Evolutionary conservation across 30 jellyfish, hydroid and myxozoan species (phyloP).

Genomic region (Aurelia aurita complex sp. Pacific): DNA sequence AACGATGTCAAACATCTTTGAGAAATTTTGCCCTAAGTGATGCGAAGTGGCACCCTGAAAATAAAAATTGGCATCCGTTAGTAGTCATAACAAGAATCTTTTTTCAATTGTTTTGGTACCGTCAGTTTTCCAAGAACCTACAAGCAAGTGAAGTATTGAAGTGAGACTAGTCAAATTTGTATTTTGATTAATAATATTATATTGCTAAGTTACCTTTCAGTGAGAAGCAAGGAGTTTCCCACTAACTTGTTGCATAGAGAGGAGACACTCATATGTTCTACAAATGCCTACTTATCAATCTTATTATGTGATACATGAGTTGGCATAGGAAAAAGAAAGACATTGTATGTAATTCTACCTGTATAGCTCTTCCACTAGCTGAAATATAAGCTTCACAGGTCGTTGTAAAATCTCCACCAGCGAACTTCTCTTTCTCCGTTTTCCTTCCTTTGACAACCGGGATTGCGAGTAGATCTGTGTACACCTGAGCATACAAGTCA

Average conservation of each 20-base stretch:
- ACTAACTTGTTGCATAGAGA: too few relatives aligned
- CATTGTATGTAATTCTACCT: slow-evolving; percentile 25
- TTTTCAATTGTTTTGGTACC: too few relatives aligned
- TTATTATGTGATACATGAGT: too few relatives aligned
- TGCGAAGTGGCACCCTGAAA: slow-evolving; percentile 99
- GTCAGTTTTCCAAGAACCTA: too few relatives aligned
- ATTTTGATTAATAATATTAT: too few relatives aligned
- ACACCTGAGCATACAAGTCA: slow-evolving; percentile 89
- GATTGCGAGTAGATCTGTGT: slow-evolving; percentile 96
- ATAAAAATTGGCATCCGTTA: neutral
- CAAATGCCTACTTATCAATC: too few relatives aligned
- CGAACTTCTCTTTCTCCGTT: slow-evolving; percentile 98
- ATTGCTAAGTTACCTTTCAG: too few relatives aligned
- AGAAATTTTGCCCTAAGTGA: slow-evolving; percentile 99
- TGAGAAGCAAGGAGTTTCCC: too few relatives aligned
- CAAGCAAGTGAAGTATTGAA: too few relatives aligned
- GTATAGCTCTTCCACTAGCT: slow-evolving; percentile 99
- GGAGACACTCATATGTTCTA: too few relatives aligned
- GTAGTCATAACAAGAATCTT: too few relatives aligned
- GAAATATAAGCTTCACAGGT: slow-evolving; percentile 96
- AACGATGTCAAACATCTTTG: slow-evolving; percentile 98
- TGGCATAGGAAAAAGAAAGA: neutral
- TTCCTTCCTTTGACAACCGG: slow-evolving; percentile 99
- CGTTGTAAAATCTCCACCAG: slow-evolving; percentile 99
- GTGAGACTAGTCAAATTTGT: too few relatives aligned